These are phyloP conservation scores for Hipparchia sbordonii DNA, from an alignment of 2,888 invertebrate species.

Conservation along the genomic window DNA sequence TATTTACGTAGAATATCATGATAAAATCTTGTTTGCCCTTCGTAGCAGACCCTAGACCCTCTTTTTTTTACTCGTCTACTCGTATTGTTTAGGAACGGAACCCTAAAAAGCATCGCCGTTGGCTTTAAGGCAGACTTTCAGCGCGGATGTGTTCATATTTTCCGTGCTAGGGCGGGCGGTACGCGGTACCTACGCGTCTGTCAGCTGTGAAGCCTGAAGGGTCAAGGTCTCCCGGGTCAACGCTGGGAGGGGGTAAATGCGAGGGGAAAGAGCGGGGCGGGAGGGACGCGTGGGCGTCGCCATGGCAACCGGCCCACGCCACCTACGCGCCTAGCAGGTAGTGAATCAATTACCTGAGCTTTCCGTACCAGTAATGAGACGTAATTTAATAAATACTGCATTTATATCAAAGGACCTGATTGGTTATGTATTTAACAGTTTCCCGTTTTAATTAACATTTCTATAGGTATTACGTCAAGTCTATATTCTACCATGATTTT, in stretches of 20 bases:
- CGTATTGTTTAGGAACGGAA: no score
- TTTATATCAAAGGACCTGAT: conserved; percentile 16
- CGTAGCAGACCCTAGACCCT: no score
- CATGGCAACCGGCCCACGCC: conserved; percentile 75
- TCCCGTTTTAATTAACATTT: not conserved
- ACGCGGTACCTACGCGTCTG: conserved; percentile 50
- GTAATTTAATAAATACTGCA: conserved; percentile 50
- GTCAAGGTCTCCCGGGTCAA: conserved; percentile 80
- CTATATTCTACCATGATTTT: not conserved
- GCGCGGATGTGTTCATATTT: conserved; percentile 19
- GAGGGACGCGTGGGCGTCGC: conserved; percentile 67
- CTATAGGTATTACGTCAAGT: not conserved
- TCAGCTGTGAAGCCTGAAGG: conserved; percentile 60
- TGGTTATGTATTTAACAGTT: not conserved
- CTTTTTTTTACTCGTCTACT: no score
- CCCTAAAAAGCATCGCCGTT: no score
- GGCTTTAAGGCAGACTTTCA: not conserved
- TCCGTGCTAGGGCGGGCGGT: conserved; percentile 40
- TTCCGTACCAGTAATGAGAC: conserved; percentile 51
- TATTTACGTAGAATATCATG: no score
- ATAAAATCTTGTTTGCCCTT: no score
- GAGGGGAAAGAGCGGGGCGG: conserved; percentile 40
- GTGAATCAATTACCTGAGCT: conserved; percentile 74
- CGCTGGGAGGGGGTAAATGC: conserved; percentile 50
- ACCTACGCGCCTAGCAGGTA: conserved; percentile 66